These are phyloP conservation scores for Brachyalestes nurse DNA, from an alignment of 2,797 vertebrate genomes.

Conservation along the genomic window DNA sequence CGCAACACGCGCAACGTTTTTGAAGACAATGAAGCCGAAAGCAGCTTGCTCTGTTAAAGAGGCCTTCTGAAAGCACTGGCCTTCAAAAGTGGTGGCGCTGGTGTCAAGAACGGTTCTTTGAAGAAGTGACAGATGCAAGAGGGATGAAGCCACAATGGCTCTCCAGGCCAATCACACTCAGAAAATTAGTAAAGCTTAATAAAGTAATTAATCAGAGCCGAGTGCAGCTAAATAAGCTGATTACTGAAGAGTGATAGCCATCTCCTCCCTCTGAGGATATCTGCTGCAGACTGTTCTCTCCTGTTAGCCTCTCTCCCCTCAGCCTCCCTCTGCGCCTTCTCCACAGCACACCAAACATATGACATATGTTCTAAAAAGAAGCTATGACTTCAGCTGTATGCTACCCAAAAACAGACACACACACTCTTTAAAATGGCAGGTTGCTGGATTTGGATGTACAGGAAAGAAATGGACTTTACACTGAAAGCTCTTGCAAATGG, in stretches of 20 bases:
- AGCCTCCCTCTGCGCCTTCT: conserved; percentile 5
- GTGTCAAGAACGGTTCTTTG: conserved; percentile 13
- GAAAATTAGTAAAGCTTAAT: conserved; percentile 55
- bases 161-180: conserved; percentile 49
- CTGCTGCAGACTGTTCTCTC: conserved; percentile 23
- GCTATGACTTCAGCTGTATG: not conserved
- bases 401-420: too few species aligned
- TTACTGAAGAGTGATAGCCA: conserved; percentile 50
- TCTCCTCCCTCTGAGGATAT: conserved; percentile 42
- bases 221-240: conserved; percentile 55
- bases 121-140: conserved; percentile 34
- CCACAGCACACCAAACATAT: conserved; percentile 11
- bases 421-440: not conserved
- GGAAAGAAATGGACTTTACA: too few species aligned
- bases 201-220: conserved; percentile 60
- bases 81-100: not conserved
- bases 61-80: not conserved
- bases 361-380: not conserved
- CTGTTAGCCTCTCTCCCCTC: conserved; percentile 22
- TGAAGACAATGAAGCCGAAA: not conserved
- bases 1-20: not conserved
- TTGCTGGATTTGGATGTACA: not conserved
- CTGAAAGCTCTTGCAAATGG: too few species aligned
- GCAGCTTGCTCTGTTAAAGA: not conserved
- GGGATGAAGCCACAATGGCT: conserved; percentile 35